Percentiles rank a stretch among this genome's conserved stretches.
phyloP scores from a whole-genome alignment of 2,797 vertebrate species.

The Hipposideros larvatus region DNA sequence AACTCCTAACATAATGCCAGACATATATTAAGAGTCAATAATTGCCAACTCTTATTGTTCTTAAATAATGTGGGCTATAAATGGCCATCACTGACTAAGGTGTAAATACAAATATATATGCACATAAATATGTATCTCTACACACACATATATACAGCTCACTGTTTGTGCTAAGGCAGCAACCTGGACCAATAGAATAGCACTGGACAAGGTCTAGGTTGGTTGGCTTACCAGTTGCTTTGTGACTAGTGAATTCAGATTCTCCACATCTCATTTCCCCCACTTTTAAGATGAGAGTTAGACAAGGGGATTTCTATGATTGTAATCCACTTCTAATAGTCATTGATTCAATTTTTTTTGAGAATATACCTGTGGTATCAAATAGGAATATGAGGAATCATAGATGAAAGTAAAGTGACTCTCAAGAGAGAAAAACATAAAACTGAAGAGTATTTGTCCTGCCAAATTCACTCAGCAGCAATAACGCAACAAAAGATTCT shows the following conservation, averaged over 20 bases:
- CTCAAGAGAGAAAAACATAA: not conserved
- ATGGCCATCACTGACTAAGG: not conserved
- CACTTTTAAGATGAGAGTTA: not conserved
- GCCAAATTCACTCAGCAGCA: not conserved
- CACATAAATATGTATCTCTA: not conserved
- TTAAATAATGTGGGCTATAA: not conserved
- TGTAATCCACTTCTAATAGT: not conserved
- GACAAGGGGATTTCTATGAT: not conserved
- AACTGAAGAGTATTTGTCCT: not conserved
- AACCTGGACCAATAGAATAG: not conserved
- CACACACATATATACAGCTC: not conserved
- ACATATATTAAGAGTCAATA: not conserved
- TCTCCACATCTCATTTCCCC: not conserved
- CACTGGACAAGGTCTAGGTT: not conserved
- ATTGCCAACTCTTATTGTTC: not conserved
- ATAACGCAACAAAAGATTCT: not conserved
- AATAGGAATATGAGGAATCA: not conserved
- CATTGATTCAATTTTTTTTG: not conserved
- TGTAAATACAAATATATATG: not conserved
- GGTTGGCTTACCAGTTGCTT: not conserved
- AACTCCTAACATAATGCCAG: not conserved
- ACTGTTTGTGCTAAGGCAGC: not conserved
- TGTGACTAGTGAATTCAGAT: not conserved
- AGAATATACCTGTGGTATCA: not conserved
- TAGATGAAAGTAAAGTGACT: not conserved